Evolutionary conservation across 2,888 invertebrate species (phyloP).

Genomic region (Neoascia interrupta): DNA sequence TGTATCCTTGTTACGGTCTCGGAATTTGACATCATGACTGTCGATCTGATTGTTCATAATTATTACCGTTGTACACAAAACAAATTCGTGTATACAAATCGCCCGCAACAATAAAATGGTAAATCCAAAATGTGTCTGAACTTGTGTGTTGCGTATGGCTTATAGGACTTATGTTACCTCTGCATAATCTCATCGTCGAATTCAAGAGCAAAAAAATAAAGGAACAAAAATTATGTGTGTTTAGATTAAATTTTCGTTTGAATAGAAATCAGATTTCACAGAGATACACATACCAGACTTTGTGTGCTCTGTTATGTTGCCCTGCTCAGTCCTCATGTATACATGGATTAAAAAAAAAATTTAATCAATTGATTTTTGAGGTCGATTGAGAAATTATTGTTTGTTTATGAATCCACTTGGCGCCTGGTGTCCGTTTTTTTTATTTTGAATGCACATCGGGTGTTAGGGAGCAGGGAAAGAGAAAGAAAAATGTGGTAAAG

Average conservation of each 20-base stretch:
- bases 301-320: constrained; percentile 42
- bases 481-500: constrained; percentile 1
- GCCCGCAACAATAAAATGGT: constrained; percentile 23
- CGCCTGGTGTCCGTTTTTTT: constrained; percentile 74
- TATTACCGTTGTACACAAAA: constrained; percentile 16
- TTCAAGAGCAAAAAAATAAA: constrained; percentile 29
- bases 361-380: constrained; percentile 70
- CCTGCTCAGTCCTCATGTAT: constrained; percentile 57
- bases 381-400: constrained; percentile 73
- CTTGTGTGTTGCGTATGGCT: too few relatives aligned
- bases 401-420: constrained; percentile 78
- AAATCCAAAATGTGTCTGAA: too few relatives aligned
- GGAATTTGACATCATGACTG: constrained; percentile 70
- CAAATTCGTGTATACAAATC: constrained; percentile 5
- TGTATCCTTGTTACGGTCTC: constrained; percentile 72
- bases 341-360: constrained; percentile 64
- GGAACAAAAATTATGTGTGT: constrained; percentile 20
- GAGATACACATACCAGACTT: constrained; percentile 1
- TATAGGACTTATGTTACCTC: constrained; percentile 31
- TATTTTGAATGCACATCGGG: constrained; percentile 41
- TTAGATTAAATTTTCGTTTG: constrained; percentile 52
- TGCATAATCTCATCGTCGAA: constrained; percentile 23
- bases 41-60: constrained; percentile 24
- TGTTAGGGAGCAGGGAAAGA: constrained; percentile 21
- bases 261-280: constrained; percentile 51